A percentile compares a stretch with the other conserved stretches of the same genome.
Evolutionary conservation across 2,888 invertebrate genomes (phyloP).

Genomic region (Ennomos quercinarius): DNA sequence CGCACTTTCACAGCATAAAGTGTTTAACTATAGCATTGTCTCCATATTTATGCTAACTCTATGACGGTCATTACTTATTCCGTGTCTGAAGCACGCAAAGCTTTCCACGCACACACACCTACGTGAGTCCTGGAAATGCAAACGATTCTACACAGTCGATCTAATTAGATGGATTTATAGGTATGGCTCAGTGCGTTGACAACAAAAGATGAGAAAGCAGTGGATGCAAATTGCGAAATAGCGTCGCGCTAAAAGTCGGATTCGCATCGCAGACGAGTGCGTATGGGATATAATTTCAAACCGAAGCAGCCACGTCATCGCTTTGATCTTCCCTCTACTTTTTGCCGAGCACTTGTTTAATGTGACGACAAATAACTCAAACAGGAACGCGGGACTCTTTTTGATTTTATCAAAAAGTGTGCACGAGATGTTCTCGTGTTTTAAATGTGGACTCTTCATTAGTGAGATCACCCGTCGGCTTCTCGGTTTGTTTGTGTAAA

Average conservation of each 20-base stretch:
- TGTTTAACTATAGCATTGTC: constrained; percentile 61
- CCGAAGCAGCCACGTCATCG: constrained; percentile 67
- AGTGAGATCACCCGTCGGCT: constrained; percentile 70
- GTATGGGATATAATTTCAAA: constrained; percentile 73
- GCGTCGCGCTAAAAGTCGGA: constrained; percentile 25
- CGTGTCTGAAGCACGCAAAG: constrained; percentile 32
- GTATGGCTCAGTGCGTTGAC: constrained; percentile 10
- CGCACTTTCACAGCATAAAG: constrained; percentile 51
- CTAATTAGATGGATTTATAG: constrained; percentile 30
- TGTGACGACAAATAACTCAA: constrained; percentile 84
- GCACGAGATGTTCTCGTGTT: constrained; percentile 67
- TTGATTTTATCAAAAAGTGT: constrained; percentile 73
- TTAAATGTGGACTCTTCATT: constrained; percentile 77
- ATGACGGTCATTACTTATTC: constrained; percentile 38
- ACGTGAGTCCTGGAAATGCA: constrained; percentile 12
- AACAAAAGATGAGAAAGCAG: constrained; percentile 25
- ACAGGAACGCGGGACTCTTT: constrained; percentile 70
- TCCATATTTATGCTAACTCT: constrained; percentile 58
- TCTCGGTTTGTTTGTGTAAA: constrained; percentile 52
- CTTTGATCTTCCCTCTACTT: constrained; percentile 80
- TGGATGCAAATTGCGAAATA: constrained; percentile 37
- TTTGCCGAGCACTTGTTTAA: constrained; percentile 79
- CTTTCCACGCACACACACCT: constrained; percentile 25
- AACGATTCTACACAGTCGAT: constrained; percentile 17
- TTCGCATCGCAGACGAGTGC: constrained; percentile 56